Conservation (phyloP, 2,888 invertebrate genomes). For the Cheilosia soror region DNA sequence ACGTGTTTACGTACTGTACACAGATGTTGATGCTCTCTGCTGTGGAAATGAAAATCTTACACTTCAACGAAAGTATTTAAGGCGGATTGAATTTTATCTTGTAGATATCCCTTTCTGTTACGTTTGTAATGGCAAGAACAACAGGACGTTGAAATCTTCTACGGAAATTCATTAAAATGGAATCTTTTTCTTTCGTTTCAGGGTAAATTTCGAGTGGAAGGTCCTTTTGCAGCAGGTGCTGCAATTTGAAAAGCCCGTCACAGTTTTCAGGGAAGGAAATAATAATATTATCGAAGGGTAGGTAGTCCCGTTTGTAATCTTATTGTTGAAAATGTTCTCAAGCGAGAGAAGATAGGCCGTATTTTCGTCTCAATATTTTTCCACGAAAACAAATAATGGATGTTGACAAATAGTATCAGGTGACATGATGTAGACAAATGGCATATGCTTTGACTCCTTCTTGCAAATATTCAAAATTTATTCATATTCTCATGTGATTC, state of each 20-base stretch:
- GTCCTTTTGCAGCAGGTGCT: slow-evolving; percentile 18
- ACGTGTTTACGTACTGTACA: neutral
- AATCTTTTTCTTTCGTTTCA: slow-evolving; percentile 11
- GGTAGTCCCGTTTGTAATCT: too few species aligned
- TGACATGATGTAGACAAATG: too few species aligned
- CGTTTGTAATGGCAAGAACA: slow-evolving; percentile 42
- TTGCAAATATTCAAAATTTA: too few species aligned
- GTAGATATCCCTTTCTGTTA: slow-evolving; percentile 36
- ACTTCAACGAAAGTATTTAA: slow-evolving; percentile 56
- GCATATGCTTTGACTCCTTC: too few species aligned
- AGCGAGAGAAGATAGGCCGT: too few species aligned
- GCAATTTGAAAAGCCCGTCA: neutral
- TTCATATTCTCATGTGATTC: too few species aligned
- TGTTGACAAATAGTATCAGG: too few species aligned
- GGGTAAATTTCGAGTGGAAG: neutral
- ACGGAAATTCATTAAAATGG: slow-evolving; percentile 68
- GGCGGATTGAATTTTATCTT: slow-evolving; percentile 53
- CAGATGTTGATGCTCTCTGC: slow-evolving; percentile 56
- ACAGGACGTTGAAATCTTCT: slow-evolving; percentile 63
- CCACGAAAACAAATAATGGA: too few species aligned
- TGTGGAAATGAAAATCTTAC: slow-evolving; percentile 58
- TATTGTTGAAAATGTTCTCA: too few species aligned
- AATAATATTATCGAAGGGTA: too few species aligned
- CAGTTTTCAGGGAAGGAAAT: too few species aligned
- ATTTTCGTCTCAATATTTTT: too few species aligned